Evolutionary conservation across 2,113 vertebrate genomes (phyloP), one percentile per base, ranked within the genome.

Genomic region (Dissostichus mawsoni): DNA sequence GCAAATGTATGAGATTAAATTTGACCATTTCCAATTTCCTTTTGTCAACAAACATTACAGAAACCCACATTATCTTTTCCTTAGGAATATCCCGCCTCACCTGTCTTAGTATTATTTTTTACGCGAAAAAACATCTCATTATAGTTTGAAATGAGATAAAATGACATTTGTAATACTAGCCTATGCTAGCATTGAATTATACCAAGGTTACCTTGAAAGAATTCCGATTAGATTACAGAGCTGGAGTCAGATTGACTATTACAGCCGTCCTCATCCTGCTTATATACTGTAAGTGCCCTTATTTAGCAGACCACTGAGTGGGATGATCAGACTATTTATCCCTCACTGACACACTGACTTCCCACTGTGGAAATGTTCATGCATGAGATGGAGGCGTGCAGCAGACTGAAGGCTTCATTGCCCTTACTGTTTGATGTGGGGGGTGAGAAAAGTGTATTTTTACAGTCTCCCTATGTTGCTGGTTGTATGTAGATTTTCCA

Each of bases 231-330:
- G 36, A 41, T 41, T 41, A 23, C 10, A 44, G 33, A 11, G 12
- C 23, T 25, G 12, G 25, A 41, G 36, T 41, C 36, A 41, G 36
- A 41, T 8, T 41, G 36, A 41, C 5, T 41, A 41, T 47, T 74
- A 79, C 41, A 65, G 53, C 33, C 18, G n/a, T 63, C 36, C 41
- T 66, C 29, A 53, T 25, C 36, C 36, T 55, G 10, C n/a, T 51
- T 17, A 55, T 45, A 55, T 36, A 16, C 25, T 62, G 11, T 17
- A 57, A 33, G 44, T 33, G 8, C 16, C 48, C 17, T 47, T 51
- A 33, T 56, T 79, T 48, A 25, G 18, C 41, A 65, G 63, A 67
- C 20, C 62, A 14, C 11, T 33, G 25, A 76, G 74, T 58, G 63
- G 25, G 25, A 25, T 2, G 11, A 50, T 67, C 29, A 69, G 10